Percentiles rank a stretch among this genome's conserved stretches.
These are phyloP conservation scores for Peucedramus taeniatus DNA, from an alignment of 2,113 vertebrate species.

Conservation along the genomic window DNA sequence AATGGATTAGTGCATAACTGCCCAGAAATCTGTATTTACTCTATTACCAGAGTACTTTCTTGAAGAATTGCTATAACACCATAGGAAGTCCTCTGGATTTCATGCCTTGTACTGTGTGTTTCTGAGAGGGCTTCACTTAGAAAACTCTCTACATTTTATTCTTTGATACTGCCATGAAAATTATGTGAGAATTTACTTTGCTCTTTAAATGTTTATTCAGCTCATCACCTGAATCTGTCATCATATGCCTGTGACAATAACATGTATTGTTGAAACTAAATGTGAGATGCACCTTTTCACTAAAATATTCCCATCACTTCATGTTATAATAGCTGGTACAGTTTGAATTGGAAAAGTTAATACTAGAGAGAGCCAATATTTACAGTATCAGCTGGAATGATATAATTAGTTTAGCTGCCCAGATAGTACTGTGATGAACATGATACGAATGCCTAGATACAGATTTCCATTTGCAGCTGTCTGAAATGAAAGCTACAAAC, in stretches of 20 bases:
- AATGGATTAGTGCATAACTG: neutral
- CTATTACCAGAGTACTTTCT: neutral
- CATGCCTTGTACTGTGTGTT: neutral
- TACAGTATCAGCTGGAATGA: constrained; percentile 1
- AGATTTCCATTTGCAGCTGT: neutral
- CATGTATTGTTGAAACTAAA: neutral
- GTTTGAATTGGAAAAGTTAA: neutral
- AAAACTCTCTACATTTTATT: neutral
- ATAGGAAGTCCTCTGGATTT: neutral
- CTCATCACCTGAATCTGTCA: neutral
- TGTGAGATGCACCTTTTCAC: neutral
- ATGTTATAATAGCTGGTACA: neutral
- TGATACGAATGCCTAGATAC: neutral
- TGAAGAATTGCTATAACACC: neutral
- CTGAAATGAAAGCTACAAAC: neutral
- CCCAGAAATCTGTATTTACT: neutral
- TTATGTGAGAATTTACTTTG: neutral
- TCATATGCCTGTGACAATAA: neutral
- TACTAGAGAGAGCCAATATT: neutral
- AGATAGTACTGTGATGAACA: constrained; percentile 1
- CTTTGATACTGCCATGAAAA: neutral
- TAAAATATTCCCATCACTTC: neutral
- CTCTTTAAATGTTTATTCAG: neutral
- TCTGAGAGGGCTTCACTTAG: neutral
- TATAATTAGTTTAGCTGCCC: neutral